phyloP scores from a whole-genome alignment of 1,140 invertebrate genomes.

The Pinna nobilis region DNA sequence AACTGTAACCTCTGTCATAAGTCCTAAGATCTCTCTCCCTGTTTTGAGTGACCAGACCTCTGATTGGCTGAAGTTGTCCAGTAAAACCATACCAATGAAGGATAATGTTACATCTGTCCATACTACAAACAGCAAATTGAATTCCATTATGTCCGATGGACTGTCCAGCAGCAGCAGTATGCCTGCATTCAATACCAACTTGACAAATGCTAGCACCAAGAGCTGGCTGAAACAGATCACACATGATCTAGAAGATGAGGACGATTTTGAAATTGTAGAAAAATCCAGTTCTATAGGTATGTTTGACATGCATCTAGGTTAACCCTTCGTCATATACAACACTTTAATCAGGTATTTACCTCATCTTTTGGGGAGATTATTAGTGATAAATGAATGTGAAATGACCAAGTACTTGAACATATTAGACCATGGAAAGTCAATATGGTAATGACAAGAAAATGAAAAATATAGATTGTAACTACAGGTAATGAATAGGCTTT shows the following conservation, averaged over 20 bases:
- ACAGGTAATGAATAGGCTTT: background rate
- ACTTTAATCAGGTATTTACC: no score
- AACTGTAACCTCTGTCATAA: conserved; percentile 2
- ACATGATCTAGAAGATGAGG: conserved; percentile 60
- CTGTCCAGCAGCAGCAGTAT: conserved; percentile 12
- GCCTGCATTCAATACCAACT: background rate
- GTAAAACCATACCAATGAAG: conserved; percentile 40
- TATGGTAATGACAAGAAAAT: background rate
- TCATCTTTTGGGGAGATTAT: no score
- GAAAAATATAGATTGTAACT: background rate
- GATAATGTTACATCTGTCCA: conserved; percentile 7
- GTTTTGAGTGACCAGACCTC: conserved; percentile 29
- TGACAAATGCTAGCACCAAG: conserved; percentile 53
- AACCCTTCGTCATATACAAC: no score
- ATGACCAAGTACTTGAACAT: background rate
- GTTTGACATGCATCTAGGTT: no score
- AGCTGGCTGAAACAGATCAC: conserved; percentile 64
- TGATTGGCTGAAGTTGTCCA: conserved; percentile 37
- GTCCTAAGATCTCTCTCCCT: conserved; percentile 39
- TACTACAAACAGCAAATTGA: background rate
- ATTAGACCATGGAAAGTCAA: background rate
- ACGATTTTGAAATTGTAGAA: conserved; percentile 66
- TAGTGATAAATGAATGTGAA: no score
- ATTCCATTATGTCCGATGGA: conserved; percentile 8
- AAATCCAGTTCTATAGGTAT: conserved; percentile 36